Evolutionary conservation across 2,113 vertebrate species (phyloP).

Genomic region (Ceyx melanurus): DNA sequence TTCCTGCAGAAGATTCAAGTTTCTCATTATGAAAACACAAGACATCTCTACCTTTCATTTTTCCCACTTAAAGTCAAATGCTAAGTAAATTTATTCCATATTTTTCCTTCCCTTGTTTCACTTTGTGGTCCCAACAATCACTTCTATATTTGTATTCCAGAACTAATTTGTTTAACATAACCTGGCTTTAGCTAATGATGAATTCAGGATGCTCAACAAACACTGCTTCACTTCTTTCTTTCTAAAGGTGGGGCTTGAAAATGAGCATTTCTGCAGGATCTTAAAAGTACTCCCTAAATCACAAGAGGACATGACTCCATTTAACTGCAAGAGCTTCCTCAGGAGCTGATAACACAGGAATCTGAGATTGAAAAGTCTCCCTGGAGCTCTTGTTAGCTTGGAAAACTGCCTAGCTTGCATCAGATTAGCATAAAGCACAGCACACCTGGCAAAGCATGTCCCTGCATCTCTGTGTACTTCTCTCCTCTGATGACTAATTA

Average conservation of each 20-base stretch:
- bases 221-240: not conserved
- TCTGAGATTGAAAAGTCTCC: not conserved
- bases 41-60: not conserved
- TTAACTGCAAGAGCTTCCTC: not conserved
- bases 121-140: not conserved
- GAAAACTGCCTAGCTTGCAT: not conserved
- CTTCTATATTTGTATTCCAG: not conserved
- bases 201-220: not conserved
- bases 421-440: not conserved
- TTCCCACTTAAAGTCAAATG: not conserved
- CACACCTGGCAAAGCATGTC: not conserved
- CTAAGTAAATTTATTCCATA: not conserved
- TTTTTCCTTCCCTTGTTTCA: not conserved
- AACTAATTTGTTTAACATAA: not conserved
- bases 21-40: not conserved
- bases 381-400: not conserved
- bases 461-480: not conserved
- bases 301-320: not conserved
- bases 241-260: not conserved
- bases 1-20: not conserved
- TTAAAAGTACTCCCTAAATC: not conserved
- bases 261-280: not conserved
- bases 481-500: not conserved
- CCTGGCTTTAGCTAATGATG: not conserved
- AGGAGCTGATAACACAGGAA: not conserved